Percentiles rank a stretch among this genome's conserved stretches.
Conservation (phyloP, 2,797 vertebrate genomes). For the Chrysocyon brachyurus region DNA sequence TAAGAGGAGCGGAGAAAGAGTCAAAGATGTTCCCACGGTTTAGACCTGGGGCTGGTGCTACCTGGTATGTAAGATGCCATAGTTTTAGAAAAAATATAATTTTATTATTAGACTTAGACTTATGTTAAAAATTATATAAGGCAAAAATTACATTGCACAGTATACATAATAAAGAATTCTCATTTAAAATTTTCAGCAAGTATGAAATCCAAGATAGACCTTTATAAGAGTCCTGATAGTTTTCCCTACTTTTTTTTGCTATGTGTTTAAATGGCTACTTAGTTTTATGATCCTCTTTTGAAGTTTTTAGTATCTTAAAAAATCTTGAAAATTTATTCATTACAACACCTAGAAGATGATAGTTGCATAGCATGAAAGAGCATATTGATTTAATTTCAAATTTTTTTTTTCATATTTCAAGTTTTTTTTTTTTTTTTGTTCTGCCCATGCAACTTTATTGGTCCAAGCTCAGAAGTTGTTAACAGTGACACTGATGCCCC, state of each 20-base stretch:
- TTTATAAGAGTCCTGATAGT: not conserved
- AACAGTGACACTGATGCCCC: too few relatives aligned
- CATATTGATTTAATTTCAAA: not conserved
- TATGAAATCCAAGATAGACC: not conserved
- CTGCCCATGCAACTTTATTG: too few relatives aligned
- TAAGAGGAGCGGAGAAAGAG: not conserved
- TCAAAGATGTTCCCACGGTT: not conserved
- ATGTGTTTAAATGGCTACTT: not conserved
- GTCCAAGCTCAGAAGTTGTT: too few relatives aligned
- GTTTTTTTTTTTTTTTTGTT: not conserved
- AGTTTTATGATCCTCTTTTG: not conserved
- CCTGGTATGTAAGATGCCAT: not conserved
- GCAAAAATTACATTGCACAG: not conserved
- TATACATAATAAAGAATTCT: not conserved
- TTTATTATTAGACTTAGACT: not conserved
- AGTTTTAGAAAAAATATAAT: constrained; percentile 18
- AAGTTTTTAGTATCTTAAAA: constrained; percentile 22
- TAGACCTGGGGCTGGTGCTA: not conserved
- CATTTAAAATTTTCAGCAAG: not conserved
- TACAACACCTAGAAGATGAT: not conserved
- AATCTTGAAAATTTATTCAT: constrained; percentile 15
- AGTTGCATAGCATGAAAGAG: not conserved
- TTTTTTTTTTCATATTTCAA: not conserved
- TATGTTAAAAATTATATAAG: constrained; percentile 7
- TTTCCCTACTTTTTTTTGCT: not conserved